Evolutionary conservation across 53 echinoderm and acorn worm genomes (phyloP).

Genomic region (Arbacia lixula): DNA sequence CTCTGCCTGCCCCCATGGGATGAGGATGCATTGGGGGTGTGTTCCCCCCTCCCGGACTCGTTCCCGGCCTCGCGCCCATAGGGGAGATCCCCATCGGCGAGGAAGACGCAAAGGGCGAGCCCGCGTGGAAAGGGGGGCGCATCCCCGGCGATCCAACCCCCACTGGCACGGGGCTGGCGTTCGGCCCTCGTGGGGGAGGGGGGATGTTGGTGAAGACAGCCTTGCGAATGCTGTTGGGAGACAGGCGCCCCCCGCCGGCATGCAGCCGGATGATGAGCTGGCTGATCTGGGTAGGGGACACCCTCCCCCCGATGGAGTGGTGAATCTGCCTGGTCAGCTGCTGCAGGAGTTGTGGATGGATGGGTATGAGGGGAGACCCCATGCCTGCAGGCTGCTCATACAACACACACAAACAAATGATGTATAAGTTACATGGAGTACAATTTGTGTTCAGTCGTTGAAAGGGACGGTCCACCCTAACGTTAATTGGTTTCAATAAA

Average conservation of each 20-base stretch:
- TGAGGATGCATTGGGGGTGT: conserved; percentile 57
- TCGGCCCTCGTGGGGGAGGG: conserved; percentile 21
- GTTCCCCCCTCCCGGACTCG: conserved; percentile 30
- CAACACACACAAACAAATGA: too few relatives aligned
- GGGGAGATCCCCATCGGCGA: conserved; percentile 23
- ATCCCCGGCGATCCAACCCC: neutral
- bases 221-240: conserved; percentile 63
- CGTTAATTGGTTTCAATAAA: too few relatives aligned
- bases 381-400: conserved; percentile 1
- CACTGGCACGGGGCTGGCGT: neutral
- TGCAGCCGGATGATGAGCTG: conserved; percentile 83
- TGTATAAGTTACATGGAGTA: too few relatives aligned
- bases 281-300: conserved; percentile 86
- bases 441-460: too few relatives aligned
- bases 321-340: conserved; percentile 87
- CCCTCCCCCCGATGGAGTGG: conserved; percentile 85
- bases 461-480: too few relatives aligned
- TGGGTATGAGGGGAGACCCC: conserved; percentile 39
- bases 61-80: conserved; percentile 26
- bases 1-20: conserved; percentile 48
- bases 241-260: conserved; percentile 79
- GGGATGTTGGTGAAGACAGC: conserved; percentile 57
- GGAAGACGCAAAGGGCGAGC: conserved; percentile 59
- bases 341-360: conserved; percentile 66
- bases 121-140: conserved; percentile 57